Evolutionary conservation across 2,888 invertebrate species (phyloP).

Genomic region (Oligia strigilis): DNA sequence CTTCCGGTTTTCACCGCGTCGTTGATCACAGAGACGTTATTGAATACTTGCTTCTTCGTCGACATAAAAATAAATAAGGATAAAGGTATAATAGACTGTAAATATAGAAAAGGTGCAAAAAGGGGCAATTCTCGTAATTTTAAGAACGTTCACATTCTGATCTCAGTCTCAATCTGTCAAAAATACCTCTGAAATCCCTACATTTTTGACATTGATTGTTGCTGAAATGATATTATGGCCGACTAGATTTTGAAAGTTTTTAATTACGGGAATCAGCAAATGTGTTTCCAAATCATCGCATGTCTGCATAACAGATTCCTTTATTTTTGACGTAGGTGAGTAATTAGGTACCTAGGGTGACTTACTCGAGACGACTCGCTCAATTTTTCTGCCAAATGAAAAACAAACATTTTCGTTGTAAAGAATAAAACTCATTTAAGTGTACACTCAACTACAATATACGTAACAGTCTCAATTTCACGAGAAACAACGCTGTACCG

Average conservation of each 20-base stretch:
- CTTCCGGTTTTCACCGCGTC: too few relatives aligned
- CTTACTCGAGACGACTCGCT: background rate
- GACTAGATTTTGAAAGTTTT: background rate
- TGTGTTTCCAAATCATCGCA: background rate
- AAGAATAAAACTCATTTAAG: background rate
- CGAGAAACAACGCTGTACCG: background rate
- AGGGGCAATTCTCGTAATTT: background rate
- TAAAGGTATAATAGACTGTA: too few relatives aligned
- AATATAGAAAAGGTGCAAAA: background rate
- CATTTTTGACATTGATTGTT: too few relatives aligned
- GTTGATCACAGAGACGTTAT: too few relatives aligned
- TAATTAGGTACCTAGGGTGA: background rate
- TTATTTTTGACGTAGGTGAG: background rate
- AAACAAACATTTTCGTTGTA: background rate
- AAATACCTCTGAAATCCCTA: background rate
- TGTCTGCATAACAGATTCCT: background rate
- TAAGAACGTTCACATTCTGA: background rate
- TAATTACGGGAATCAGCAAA: background rate
- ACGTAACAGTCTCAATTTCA: conserved; percentile 26
- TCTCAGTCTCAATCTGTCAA: background rate
- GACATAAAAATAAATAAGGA: too few relatives aligned
- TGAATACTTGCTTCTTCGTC: too few relatives aligned
- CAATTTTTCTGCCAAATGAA: conserved; percentile 6
- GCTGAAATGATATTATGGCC: too few relatives aligned
- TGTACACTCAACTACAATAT: conserved; percentile 2